Conservation (phyloP, 2,113 vertebrate genomes). For the Channa argus region DNA sequence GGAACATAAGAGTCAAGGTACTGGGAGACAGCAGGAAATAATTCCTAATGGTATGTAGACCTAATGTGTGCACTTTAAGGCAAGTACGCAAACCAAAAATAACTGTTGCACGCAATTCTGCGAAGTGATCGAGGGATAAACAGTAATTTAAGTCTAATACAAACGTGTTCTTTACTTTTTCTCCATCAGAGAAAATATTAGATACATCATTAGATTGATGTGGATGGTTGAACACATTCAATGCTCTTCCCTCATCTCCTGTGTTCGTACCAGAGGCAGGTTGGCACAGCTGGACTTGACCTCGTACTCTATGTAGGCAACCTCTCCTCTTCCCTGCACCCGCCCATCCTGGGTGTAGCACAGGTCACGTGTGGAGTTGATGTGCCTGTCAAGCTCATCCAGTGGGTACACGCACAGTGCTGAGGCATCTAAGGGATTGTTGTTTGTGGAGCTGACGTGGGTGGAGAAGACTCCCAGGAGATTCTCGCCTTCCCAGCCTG, state of each 20-base stretch:
- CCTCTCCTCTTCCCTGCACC: slow-evolving; percentile 79
- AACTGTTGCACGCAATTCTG: background rate
- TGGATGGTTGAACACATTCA: background rate
- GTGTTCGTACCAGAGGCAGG: slow-evolving; percentile 87
- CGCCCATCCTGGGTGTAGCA: slow-evolving; percentile 93
- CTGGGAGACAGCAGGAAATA: slow-evolving; percentile 28
- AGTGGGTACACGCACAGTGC: slow-evolving; percentile 90
- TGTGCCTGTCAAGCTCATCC: slow-evolving; percentile 90
- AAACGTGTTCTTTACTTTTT: slow-evolving; percentile 10
- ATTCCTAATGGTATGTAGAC: slow-evolving; percentile 7
- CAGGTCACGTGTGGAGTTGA: slow-evolving; percentile 90
- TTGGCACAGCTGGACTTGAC: slow-evolving; percentile 95
- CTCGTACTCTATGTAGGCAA: slow-evolving; percentile 96
- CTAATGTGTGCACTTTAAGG: slow-evolving; percentile 23
- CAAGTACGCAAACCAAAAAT: slow-evolving; percentile 6
- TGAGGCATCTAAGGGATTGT: slow-evolving; percentile 84
- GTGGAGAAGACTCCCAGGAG: slow-evolving; percentile 93
- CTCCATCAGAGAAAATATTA: background rate
- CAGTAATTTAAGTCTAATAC: background rate
- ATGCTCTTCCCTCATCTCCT: background rate
- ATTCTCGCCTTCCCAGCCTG: slow-evolving; percentile 78
- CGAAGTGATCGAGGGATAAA: background rate
- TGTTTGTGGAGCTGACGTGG: slow-evolving; percentile 81
- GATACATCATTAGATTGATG: background rate
- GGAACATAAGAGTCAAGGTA: slow-evolving; percentile 22